These are phyloP conservation scores for Girardinus metallicus DNA, from an alignment of 2,797 vertebrate species.

Conservation along the genomic window DNA sequence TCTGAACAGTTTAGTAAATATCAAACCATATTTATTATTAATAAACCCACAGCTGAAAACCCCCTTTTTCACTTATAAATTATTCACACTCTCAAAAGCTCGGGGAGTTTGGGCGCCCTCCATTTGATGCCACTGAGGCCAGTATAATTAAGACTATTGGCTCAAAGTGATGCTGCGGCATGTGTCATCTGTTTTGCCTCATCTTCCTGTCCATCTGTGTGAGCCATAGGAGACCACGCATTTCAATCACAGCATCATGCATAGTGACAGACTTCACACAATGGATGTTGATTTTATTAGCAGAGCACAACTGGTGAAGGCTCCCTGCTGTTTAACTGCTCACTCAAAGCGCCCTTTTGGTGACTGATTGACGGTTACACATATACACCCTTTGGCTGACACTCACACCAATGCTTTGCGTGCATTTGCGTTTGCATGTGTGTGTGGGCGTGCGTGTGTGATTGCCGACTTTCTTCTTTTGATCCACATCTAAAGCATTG, in stretches of 20 bases:
- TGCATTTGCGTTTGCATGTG: neutral
- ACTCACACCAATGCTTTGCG: constrained; percentile 10
- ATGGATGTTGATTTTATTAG: constrained; percentile 77
- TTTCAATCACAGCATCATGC: constrained; percentile 67
- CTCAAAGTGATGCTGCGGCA: constrained; percentile 50
- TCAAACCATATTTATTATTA: constrained; percentile 85
- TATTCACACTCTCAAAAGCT: constrained; percentile 76
- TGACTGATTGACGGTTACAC: constrained; percentile 63
- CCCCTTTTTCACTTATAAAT: constrained; percentile 75
- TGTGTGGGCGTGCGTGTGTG: neutral
- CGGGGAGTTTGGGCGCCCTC: constrained; percentile 65
- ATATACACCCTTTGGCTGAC: constrained; percentile 23
- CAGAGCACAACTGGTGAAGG: constrained; percentile 71
- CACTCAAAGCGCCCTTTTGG: constrained; percentile 46
- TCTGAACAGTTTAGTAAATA: constrained; percentile 86
- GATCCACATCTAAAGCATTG: constrained; percentile 27
- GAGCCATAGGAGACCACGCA: constrained; percentile 68
- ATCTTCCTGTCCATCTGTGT: constrained; percentile 71
- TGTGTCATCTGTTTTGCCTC: constrained; percentile 55
- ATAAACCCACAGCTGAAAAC: constrained; percentile 77
- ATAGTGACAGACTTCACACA: constrained; percentile 73
- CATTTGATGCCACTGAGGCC: constrained; percentile 71
- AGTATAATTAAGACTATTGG: constrained; percentile 74
- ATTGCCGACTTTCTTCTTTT: constrained; percentile 17
- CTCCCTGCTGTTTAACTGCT: constrained; percentile 68